Base-by-base conservation (phyloP, 2,113 vertebrate genomes). In the Thermophis baileyi region DNA sequence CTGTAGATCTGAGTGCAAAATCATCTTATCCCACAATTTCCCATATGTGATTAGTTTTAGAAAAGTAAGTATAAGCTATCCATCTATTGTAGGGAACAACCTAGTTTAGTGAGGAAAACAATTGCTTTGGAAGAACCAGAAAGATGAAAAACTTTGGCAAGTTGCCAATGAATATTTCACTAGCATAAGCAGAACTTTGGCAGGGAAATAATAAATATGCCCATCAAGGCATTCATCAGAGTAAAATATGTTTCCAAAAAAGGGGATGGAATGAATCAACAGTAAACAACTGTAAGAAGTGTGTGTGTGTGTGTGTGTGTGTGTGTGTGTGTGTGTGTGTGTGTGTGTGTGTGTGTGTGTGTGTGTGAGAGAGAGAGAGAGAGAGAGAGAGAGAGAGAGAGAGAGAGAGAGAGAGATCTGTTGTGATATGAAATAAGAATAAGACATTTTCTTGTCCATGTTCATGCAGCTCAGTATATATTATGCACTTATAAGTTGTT, bases 161-260 rank as follows among this genome's bases (percentile, higher is more conserved):
- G 51, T 1, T 50, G 35, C 40, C 0, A 0, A 9, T 47, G 54
- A 90, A 46, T 20, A 85, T 92, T 92, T 6, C 88, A 91, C 54
- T 46, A 35, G 94, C 95, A 93, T 90, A 95, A 93, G 93, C 81
- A 60, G 47, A 60, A 55, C 89, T 94, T 89, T 94, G 92, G 25
- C 90, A 46, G n/a, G 16, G n/a, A 92, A 47, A 87, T 89, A 60
- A 94, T 94, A 50, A 95, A 89, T 9, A 0, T 5, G 27, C 40
- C 6, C 11, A 96, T 93, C 91, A 93, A 94, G 94, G 95, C 94
- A 95, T 97, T 96, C 95, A 90, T 93, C 95, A 44, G 88, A 87
- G 69, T 85, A 92, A 95, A 93, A 94, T 94, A 91, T 91, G 92
- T 81, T 0, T 0, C n/a, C 30, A 0, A 40, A 47, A 0, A 16